A percentile compares a stretch with the other conserved stretches of the same genome.
phyloP scores from a whole-genome alignment of 2,888 invertebrate species.

The Mantis religiosa region DNA sequence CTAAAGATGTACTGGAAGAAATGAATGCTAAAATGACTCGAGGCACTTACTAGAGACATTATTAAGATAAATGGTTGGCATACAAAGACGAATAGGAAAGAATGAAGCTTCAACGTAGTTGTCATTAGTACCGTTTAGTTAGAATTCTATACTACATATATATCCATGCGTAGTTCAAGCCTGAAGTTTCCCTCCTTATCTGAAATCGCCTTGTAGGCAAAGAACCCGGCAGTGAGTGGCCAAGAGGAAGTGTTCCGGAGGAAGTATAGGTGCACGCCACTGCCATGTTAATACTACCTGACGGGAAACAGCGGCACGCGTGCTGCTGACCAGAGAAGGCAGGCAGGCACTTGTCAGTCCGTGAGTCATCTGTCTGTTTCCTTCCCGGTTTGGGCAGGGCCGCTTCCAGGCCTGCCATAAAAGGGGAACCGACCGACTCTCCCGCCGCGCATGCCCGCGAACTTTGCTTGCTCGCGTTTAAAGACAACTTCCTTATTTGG shows the following conservation, averaged over 20 bases:
- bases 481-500: constrained; percentile 27
- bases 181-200: too few relatives aligned
- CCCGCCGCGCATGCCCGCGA: not conserved
- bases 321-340: not conserved
- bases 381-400: constrained; percentile 26
- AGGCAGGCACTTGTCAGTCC: not conserved
- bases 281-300: not conserved
- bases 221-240: not conserved
- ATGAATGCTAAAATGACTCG: too few relatives aligned
- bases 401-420: constrained; percentile 23
- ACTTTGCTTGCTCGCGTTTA: not conserved
- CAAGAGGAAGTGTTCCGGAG: not conserved
- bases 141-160: too few relatives aligned
- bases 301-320: not conserved
- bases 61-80: too few relatives aligned
- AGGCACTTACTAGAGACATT: too few relatives aligned
- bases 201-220: not conserved
- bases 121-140: too few relatives aligned
- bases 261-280: not conserved
- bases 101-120: too few relatives aligned
- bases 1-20: too few relatives aligned
- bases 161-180: too few relatives aligned
- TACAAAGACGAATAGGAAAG: too few relatives aligned
- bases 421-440: constrained; percentile 24
- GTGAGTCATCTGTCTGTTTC: not conserved